Evolutionary conservation across 2,888 invertebrate species (phyloP), one percentile per base, ranked within the genome.

Genomic region (Halocaridina rubra): DNA sequence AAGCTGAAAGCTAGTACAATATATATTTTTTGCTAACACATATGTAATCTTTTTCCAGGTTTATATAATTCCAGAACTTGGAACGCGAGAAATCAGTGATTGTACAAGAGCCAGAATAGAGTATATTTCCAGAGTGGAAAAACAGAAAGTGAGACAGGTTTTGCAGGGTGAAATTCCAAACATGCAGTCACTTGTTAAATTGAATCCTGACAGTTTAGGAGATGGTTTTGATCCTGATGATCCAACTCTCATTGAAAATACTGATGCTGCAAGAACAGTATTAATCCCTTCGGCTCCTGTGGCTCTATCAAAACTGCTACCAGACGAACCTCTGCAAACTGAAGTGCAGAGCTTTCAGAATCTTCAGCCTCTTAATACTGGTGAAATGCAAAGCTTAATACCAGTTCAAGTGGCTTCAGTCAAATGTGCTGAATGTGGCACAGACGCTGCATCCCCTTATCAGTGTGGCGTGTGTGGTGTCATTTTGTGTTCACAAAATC

Each of bases 391-490:
- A 8, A 24, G 72, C 3, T 24, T 74, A 16, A n/a, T 74, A 8
- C 19, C 53, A 53, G 27, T 46, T 33, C 39, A n/a, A 1, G 24
- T 32, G n/a, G 13, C 29, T 53, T 39, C 64, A 30, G 67, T 81
- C 7, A 30, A 32, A 10, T 81, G 81, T 76, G 67, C 32, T 46
- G 67, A 69, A 19, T 81, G 81, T 76, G 81, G 76, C 5, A 57
- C 7, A 22, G 76, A 57, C 7, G 46, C 53, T n/a, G 19, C 29
- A 10, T 53, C 32, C 24, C 64, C 39, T 16, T n/a, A 30, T 5
- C 81, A 81, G 81, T 81, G 81, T 81, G 81, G 81, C 27, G 4
- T 67, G 24, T 81, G 81, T 67, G 75, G 75, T 3, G 75, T 64
- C 10, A 19, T 64, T 16, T n/a, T 67, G 1, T 78, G 78, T 39